These are phyloP conservation scores for Haliclystus octoradiatus DNA, from an alignment of 30 jellyfish, hydroid and myxozoan genomes.

Conservation along the genomic window DNA sequence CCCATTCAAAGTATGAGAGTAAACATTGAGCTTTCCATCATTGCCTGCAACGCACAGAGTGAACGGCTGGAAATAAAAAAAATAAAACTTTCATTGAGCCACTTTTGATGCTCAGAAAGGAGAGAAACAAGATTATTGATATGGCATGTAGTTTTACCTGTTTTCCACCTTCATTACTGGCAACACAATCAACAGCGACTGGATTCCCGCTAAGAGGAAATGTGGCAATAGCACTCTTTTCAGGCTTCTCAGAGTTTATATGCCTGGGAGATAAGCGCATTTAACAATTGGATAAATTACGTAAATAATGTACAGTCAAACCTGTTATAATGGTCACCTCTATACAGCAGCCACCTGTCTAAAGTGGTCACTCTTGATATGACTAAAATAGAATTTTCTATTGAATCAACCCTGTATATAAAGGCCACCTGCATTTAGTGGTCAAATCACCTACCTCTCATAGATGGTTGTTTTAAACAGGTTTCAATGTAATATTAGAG, in stretches of 20 bases:
- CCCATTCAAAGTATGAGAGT: constrained; percentile 58
- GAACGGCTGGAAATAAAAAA: constrained; percentile 28
- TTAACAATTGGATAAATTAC: not conserved
- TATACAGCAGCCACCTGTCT: no score
- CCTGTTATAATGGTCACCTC: no score
- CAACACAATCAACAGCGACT: constrained; percentile 20
- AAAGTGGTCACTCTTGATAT: no score
- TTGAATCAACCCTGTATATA: no score
- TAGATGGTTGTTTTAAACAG: no score
- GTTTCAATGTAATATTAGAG: not conserved
- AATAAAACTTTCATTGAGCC: not conserved
- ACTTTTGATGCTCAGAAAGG: not conserved
- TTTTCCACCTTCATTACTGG: constrained; percentile 10
- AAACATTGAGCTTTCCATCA: constrained; percentile 50
- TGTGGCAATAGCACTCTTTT: constrained; percentile 35
- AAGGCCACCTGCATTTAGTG: no score
- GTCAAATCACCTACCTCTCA: no score
- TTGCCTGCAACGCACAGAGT: constrained; percentile 51
- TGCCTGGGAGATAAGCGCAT: constrained; percentile 41
- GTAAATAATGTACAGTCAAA: no score
- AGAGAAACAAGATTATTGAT: not conserved
- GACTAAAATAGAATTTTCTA: no score
- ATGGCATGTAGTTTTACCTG: constrained; percentile 16
- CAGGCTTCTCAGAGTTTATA: constrained; percentile 25
- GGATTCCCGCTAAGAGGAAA: constrained; percentile 36